phyloP scores from a whole-genome alignment of 2,113 vertebrate species.

The Glareola pratincola region DNA sequence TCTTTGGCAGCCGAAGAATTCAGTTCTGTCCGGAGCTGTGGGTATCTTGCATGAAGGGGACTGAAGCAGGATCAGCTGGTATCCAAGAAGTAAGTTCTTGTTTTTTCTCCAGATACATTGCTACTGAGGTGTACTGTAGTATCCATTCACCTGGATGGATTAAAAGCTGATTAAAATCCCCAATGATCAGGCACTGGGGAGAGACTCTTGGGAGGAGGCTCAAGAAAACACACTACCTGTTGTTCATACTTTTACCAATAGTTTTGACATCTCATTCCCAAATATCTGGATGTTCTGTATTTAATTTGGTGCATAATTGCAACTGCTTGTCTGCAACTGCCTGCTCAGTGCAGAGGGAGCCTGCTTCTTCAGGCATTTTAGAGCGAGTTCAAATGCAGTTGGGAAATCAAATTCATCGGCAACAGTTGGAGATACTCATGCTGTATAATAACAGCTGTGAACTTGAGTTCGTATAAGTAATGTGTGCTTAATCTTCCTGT shows the following conservation, averaged over 20 bases:
- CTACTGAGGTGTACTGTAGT: not conserved
- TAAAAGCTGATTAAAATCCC: not conserved
- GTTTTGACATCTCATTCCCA: not conserved
- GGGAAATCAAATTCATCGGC: not conserved
- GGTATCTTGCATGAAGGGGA: not conserved
- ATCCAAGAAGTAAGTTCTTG: constrained; percentile 1
- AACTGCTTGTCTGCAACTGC: not conserved
- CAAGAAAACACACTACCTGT: not conserved
- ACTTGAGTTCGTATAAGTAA: constrained; percentile 29
- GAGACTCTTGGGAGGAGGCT: not conserved
- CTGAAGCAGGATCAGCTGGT: not conserved
- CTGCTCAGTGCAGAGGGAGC: not conserved
- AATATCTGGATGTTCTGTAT: not conserved
- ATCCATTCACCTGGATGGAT: not conserved
- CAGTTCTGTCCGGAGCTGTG: not conserved
- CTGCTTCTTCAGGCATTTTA: not conserved
- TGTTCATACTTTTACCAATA: not conserved
- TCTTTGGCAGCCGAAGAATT: rapidly evolving
- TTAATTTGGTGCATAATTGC: not conserved
- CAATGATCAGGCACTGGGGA: not conserved
- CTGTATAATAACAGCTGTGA: constrained; percentile 30
- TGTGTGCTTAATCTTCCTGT: constrained; percentile 7
- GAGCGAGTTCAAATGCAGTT: not conserved
- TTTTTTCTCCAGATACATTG: not conserved
- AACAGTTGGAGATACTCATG: constrained; percentile 47